Evolutionary conservation across 2,888 invertebrate species (phyloP).

Genomic region (Tenthredo notha): DNA sequence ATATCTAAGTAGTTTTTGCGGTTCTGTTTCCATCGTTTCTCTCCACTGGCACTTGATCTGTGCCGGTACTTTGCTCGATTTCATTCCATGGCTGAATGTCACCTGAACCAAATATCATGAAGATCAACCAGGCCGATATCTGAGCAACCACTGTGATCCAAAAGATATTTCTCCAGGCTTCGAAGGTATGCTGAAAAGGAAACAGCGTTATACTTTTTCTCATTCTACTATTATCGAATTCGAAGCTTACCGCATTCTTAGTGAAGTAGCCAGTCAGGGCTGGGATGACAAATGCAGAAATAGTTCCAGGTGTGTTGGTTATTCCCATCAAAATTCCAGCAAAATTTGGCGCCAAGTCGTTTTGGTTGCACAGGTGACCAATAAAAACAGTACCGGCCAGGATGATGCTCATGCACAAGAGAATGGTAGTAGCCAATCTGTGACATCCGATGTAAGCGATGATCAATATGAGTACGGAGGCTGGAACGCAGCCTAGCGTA

Average conservation of each 20-base stretch:
- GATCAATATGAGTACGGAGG: slow-evolving; percentile 38
- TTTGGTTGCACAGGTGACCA: slow-evolving; percentile 74
- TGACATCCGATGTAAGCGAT: slow-evolving; percentile 73
- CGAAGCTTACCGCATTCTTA: slow-evolving; percentile 68
- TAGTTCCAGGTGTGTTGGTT: slow-evolving; percentile 75
- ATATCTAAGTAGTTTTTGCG: background rate
- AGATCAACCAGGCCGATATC: slow-evolving; percentile 67
- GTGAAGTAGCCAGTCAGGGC: slow-evolving; percentile 70
- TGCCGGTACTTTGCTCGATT: background rate
- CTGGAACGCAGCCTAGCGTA: slow-evolving; percentile 33
- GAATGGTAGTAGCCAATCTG: slow-evolving; percentile 63
- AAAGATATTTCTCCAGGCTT: slow-evolving; percentile 70
- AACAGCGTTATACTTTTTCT: background rate
- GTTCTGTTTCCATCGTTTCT: background rate
- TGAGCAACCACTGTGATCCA: slow-evolving; percentile 70
- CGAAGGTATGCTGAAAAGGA: slow-evolving; percentile 69
- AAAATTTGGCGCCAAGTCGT: slow-evolving; percentile 75
- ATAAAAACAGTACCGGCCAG: slow-evolving; percentile 72
- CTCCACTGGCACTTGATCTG: background rate
- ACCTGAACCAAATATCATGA: slow-evolving; percentile 70
- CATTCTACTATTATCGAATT: background rate
- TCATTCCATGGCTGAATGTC: slow-evolving; percentile 74
- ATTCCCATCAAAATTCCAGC: slow-evolving; percentile 76
- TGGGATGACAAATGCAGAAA: slow-evolving; percentile 74
- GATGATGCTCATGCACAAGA: slow-evolving; percentile 70